Evolutionary conservation across 2,113 vertebrate genomes (phyloP).

Genomic region (Carassius carassius): DNA sequence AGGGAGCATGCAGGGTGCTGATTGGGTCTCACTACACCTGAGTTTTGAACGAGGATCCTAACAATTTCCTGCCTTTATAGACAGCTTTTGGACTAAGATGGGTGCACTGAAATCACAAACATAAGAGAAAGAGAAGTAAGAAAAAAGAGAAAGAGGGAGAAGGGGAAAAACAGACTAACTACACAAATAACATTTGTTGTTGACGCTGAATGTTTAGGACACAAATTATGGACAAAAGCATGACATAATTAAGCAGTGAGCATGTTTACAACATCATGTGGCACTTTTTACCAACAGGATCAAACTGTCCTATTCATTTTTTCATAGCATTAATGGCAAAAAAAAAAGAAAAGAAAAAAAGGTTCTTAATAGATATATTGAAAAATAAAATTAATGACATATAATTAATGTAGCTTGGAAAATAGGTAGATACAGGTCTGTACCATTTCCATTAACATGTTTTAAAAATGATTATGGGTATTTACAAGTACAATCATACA

Average conservation of each 20-base stretch:
- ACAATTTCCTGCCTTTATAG: conserved; percentile 87
- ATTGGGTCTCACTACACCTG: conserved; percentile 84
- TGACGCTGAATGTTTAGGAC: not conserved
- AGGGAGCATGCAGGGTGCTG: conserved; percentile 83
- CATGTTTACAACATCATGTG: conserved; percentile 6
- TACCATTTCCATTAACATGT: not conserved
- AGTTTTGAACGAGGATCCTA: conserved; percentile 84
- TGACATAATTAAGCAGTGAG: conserved; percentile 10
- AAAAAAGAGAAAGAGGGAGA: conserved; percentile 39
- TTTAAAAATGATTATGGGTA: not conserved
- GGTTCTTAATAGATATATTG: not conserved
- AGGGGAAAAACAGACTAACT: conserved; percentile 27
- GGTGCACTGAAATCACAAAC: conserved; percentile 97
- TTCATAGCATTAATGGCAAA: not conserved
- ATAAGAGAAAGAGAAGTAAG: conserved; percentile 69
- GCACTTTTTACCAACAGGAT: not conserved
- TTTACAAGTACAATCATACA: not conserved
- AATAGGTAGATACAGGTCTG: not conserved
- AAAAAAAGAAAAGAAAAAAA: not conserved
- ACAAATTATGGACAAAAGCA: conserved; percentile 35
- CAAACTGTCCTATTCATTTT: not conserved
- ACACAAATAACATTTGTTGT: conserved; percentile 49
- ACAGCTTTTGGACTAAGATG: conserved; percentile 87
- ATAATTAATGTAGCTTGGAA: not conserved
- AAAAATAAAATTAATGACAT: not conserved